Percentiles rank a stretch among this genome's conserved stretches.
Conservation (phyloP, 1,140 invertebrate genomes). For the Mycetomoellerius zeteki region DNA sequence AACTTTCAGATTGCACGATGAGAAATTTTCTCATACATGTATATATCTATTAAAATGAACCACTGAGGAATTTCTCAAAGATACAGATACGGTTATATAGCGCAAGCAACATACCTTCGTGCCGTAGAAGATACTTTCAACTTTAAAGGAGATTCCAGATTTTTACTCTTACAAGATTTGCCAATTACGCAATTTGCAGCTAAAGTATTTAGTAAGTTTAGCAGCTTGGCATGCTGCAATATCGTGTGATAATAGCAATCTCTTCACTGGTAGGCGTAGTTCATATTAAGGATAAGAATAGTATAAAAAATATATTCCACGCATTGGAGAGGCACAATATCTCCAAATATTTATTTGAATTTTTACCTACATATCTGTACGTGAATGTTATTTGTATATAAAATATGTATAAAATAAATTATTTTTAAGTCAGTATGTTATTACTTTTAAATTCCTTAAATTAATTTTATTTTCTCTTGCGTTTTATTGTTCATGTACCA, state of each 20-base stretch:
- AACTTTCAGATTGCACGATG: conserved; percentile 45
- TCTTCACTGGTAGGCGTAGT: neutral
- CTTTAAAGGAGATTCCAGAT: conserved; percentile 7
- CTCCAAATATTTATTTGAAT: neutral
- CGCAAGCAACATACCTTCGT: conserved; percentile 22
- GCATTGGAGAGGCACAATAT: neutral
- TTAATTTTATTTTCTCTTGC: conserved; percentile 39
- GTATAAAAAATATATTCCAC: neutral
- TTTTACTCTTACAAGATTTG: conserved; percentile 33
- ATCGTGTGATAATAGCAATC: conserved; percentile 33
- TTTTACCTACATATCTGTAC: neutral
- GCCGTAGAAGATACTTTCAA: conserved; percentile 39
- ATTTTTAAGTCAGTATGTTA: conserved; percentile 36
- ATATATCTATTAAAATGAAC: conserved; percentile 46
- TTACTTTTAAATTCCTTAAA: conserved; percentile 18
- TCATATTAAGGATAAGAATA: neutral
- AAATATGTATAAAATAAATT: conserved; percentile 44
- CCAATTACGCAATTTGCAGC: conserved; percentile 27
- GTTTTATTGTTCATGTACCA: neutral
- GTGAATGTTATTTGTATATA: conserved; percentile 15
- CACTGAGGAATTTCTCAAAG: conserved; percentile 45
- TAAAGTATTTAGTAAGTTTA: conserved; percentile 9
- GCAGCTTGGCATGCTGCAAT: neutral
- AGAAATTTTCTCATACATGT: conserved; percentile 31
- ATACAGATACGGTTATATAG: neutral